These are phyloP conservation scores for Pteronura brasiliensis DNA, from an alignment of 2,113 vertebrate genomes.

Conservation along the genomic window DNA sequence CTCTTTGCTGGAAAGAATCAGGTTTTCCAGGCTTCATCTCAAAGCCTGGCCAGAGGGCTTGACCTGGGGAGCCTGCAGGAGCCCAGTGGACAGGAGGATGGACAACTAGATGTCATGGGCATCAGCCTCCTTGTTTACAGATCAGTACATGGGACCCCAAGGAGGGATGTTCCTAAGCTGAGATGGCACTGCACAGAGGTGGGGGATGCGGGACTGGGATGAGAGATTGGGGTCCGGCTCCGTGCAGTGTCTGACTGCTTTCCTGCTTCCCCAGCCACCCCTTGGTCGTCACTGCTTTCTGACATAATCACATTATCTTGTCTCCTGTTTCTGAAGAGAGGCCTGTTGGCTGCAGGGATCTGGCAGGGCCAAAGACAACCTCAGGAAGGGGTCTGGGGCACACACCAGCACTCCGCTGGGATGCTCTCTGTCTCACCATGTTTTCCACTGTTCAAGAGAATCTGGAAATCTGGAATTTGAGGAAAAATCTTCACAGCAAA, in stretches of 20 bases:
- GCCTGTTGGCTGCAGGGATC: neutral
- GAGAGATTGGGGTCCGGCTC: neutral
- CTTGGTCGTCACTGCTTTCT: neutral
- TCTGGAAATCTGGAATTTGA: neutral
- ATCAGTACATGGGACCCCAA: neutral
- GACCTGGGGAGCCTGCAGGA: neutral
- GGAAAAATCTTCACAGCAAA: slow-evolving; percentile 20
- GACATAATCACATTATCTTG: neutral
- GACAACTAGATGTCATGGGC: neutral
- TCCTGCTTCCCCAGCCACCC: neutral
- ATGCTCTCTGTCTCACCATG: neutral
- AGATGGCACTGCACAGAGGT: neutral
- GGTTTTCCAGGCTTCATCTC: neutral
- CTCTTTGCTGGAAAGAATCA: neutral
- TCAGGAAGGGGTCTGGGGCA: neutral
- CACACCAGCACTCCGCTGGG: rapidly evolving
- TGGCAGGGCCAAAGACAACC: neutral
- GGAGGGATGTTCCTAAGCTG: neutral
- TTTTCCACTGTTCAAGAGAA: neutral
- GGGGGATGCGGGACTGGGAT: neutral
- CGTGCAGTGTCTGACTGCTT: neutral
- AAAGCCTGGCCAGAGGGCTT: neutral
- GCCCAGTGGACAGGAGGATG: neutral
- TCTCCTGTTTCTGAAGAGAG: neutral
- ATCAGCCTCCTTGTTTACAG: neutral